A percentile compares a stretch with the other conserved stretches of the same genome.
These are phyloP conservation scores for Chalcosyrphus nemorum DNA, from an alignment of 2,888 invertebrate genomes.

Conservation along the genomic window DNA sequence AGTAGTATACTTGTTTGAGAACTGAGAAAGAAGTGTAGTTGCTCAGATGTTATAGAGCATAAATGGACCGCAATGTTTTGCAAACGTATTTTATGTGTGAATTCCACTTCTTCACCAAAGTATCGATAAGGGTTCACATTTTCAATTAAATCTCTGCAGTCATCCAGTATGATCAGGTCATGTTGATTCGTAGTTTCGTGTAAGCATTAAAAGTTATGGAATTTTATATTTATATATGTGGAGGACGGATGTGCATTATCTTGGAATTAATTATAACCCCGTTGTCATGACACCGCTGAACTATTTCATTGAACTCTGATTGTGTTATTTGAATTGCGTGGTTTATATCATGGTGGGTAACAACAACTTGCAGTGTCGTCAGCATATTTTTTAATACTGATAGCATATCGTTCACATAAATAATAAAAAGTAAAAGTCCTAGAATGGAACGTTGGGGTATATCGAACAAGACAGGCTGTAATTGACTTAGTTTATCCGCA, in stretches of 20 bases:
- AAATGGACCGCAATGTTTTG: neutral
- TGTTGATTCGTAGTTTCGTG: neutral
- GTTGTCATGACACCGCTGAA: neutral
- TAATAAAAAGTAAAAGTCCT: too few relatives aligned
- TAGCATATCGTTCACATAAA: too few relatives aligned
- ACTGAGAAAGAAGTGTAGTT: neutral
- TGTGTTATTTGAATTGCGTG: too few relatives aligned
- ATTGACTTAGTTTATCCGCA: too few relatives aligned
- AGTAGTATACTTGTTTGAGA: neutral
- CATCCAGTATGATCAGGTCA: neutral
- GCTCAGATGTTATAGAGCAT: neutral
- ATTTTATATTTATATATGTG: neutral
- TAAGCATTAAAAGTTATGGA: neutral
- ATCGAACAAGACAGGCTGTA: too few relatives aligned
- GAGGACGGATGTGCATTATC: neutral
- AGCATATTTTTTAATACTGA: too few relatives aligned
- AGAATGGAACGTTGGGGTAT: too few relatives aligned
- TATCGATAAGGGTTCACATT: neutral
- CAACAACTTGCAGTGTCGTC: too few relatives aligned
- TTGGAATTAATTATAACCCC: neutral
- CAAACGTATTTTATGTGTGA: neutral
- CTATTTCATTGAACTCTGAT: neutral
- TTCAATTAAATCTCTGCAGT: neutral
- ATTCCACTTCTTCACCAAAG: neutral
- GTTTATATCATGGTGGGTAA: too few relatives aligned